Evolutionary conservation across 2,113 vertebrate species (phyloP), one percentile per base, ranked within the genome.

Genomic region (Hoplias malabaricus): DNA sequence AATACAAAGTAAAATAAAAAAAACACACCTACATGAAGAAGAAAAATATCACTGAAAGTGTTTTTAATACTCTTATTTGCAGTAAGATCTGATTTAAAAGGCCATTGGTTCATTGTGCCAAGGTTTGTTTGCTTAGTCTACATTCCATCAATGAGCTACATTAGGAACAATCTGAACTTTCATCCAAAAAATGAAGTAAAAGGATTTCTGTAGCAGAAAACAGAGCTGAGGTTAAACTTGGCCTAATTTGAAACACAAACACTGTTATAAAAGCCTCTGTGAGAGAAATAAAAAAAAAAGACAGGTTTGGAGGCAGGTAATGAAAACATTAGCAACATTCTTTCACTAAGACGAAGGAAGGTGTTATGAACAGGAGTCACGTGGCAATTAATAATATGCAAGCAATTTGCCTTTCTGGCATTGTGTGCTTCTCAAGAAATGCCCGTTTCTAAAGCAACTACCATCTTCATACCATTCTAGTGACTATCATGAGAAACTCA

Each of bases 171-270:
- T 14, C 23, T 62, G 33, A 62, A 62, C 33, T n/a, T 23, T 56
- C 25, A 33, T 19, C 29, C 13, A 23, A 27, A 59, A 59, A 59
- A 31, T 59, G 27, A 31, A 14, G 5, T 33, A 31, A 14, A 31
- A 14, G 23, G 54, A 57, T 27, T 57, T 57, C 56, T 31, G 56
- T 31, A 13, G 56, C 16, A 31, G 56, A 7, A 33, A 59, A 59
- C 56, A 46, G 21, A 48, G 40, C 10, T 13, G 34, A 54, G 80
- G 42, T 75, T 46, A 74, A 74, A 75, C 46, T 68, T 23, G 13
- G n/a, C 14, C 23, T 38, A 48, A 36, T 78, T 21, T 29, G 46
- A 70, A 69, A 2, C 40, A 69, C 33, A 80, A 67, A 73, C 31
- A 63, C 46, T 34, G 63, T 78, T 81, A 61, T 40, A 53, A 59